A percentile compares a stretch with the other conserved stretches of the same genome.
These are phyloP conservation scores for Bagarius yarrelli DNA, from an alignment of 2,113 vertebrate species.

Conservation along the genomic window DNA sequence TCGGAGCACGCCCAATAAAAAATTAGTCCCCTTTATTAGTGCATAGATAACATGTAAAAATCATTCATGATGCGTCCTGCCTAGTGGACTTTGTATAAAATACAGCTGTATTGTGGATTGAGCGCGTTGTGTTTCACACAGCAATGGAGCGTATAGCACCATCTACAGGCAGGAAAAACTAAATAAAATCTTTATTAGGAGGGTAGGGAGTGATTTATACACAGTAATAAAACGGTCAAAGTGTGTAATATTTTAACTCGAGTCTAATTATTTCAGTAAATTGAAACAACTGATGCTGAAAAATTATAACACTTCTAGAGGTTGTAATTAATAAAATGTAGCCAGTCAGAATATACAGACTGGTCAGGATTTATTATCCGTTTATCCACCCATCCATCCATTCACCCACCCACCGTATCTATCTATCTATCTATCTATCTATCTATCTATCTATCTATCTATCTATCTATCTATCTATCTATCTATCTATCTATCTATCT, in stretches of 20 bases:
- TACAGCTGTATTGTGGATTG: background rate
- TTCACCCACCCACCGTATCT: no score
- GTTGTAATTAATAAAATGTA: background rate
- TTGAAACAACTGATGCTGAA: background rate
- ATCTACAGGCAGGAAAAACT: slow-evolving; percentile 25
- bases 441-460: no score
- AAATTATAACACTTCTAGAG: background rate
- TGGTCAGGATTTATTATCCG: no score
- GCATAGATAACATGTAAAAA: background rate
- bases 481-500: no score
- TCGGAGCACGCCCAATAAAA: background rate
- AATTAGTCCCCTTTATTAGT: background rate
- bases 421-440: no score
- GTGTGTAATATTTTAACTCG: background rate
- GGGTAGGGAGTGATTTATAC: background rate
- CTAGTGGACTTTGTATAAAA: background rate
- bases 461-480: no score
- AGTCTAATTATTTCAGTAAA: background rate
- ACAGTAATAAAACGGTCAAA: no score
- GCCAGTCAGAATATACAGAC: background rate
- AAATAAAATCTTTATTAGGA: background rate
- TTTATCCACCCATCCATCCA: no score
- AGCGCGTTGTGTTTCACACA: background rate
- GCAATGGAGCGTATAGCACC: slow-evolving; percentile 25
- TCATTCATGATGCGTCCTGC: background rate